Conservation (phyloP, 2,797 vertebrate genomes). For the Chelidonichthys spinosus region DNA sequence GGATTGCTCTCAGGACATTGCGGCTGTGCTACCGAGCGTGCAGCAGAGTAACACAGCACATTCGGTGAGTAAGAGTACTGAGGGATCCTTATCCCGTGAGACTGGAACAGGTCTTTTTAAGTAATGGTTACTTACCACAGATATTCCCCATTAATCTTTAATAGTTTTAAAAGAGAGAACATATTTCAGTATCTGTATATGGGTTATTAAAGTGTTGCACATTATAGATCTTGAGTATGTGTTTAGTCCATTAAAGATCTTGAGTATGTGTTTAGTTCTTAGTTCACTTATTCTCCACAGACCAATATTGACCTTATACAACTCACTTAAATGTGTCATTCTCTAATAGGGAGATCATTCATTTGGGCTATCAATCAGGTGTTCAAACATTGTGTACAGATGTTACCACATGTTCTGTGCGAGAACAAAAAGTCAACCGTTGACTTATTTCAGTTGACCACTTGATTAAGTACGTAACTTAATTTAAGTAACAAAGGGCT, state of each 20-base stretch:
- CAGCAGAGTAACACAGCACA: conserved; percentile 9
- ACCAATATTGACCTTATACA: too few species aligned
- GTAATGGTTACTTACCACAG: background rate
- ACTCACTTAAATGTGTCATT: background rate
- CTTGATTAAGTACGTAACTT: background rate
- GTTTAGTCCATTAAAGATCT: background rate
- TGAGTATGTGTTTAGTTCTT: background rate
- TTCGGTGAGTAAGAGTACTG: conserved; percentile 15
- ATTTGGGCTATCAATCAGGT: background rate
- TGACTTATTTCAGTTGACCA: background rate
- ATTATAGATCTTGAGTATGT: background rate
- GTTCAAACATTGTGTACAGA: background rate
- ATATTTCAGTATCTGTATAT: background rate
- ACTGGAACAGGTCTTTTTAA: background rate
- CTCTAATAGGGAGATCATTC: background rate
- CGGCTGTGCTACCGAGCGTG: background rate
- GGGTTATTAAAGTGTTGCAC: background rate
- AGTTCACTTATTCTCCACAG: too few species aligned
- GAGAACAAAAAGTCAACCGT: background rate
- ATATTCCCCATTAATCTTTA: background rate
- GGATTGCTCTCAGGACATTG: conserved; percentile 23
- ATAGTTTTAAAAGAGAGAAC: background rate
- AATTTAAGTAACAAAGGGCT: too few species aligned
- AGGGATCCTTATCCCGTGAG: conserved; percentile 10
- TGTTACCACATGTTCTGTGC: too few species aligned